Evolutionary conservation across 2,113 vertebrate genomes (phyloP).

Genomic region (Pantherophis guttatus): DNA sequence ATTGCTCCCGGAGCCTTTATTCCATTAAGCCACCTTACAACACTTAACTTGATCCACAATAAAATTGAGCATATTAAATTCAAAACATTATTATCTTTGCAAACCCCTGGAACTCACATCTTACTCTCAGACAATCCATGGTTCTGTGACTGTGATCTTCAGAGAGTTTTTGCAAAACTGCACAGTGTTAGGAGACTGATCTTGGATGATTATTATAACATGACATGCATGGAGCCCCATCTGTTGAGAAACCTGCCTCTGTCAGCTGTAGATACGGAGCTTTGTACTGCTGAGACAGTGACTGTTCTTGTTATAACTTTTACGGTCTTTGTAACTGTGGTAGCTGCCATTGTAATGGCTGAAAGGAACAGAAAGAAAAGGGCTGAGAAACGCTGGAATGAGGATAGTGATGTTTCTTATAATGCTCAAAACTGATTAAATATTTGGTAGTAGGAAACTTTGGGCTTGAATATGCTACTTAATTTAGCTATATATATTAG

Average conservation of each 20-base stretch:
- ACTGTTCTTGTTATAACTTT: slow-evolving; percentile 79
- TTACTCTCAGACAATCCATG: slow-evolving; percentile 75
- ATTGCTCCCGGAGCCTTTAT: slow-evolving; percentile 64
- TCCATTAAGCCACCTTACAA: slow-evolving; percentile 69
- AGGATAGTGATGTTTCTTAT: slow-evolving; percentile 66
- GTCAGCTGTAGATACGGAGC: slow-evolving; percentile 65
- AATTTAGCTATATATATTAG: not conserved
- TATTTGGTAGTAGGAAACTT: not conserved
- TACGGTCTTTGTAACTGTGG: slow-evolving; percentile 75
- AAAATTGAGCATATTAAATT: slow-evolving; percentile 66
- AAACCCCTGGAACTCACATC: slow-evolving; percentile 76
- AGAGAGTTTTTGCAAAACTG: slow-evolving; percentile 78
- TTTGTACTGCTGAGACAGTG: slow-evolving; percentile 79
- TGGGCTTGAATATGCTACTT: not conserved
- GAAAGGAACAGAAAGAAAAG: slow-evolving; percentile 76
- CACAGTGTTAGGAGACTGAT: slow-evolving; percentile 71
- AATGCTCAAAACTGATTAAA: slow-evolving; percentile 55
- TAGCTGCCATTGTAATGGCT: slow-evolving; percentile 78
- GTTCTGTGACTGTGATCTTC: slow-evolving; percentile 81
- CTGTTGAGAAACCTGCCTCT: slow-evolving; percentile 60
- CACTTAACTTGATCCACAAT: slow-evolving; percentile 73
- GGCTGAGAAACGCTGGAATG: slow-evolving; percentile 73
- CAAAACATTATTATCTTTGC: slow-evolving; percentile 75
- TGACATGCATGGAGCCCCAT: slow-evolving; percentile 67
- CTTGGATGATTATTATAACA: slow-evolving; percentile 75